Conservation (phyloP, 2,113 vertebrate species). For the Nerophis ophidion region DNA sequence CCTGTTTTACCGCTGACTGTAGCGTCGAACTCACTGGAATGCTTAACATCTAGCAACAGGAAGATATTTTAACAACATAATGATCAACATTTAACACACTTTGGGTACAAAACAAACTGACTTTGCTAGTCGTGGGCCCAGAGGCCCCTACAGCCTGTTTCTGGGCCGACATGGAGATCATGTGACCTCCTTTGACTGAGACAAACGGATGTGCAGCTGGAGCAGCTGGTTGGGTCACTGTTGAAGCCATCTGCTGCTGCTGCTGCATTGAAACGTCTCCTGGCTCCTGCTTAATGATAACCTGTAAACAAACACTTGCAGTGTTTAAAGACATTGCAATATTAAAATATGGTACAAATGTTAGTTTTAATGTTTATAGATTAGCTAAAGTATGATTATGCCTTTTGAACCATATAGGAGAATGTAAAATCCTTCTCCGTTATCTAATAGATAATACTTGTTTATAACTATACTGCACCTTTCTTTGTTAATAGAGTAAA, state of each 20-base stretch:
- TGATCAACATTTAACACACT: not conserved
- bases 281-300: constrained; percentile 97
- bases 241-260: constrained; percentile 67
- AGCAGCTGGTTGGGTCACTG: constrained; percentile 58
- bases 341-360: not conserved
- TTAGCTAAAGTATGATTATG: not conserved
- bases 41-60: constrained; percentile 80
- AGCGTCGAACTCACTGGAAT: constrained; percentile 86
- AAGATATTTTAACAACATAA: not conserved
- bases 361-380: not conserved
- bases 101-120: constrained; percentile 33
- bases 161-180: constrained; percentile 92
- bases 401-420: not conserved
- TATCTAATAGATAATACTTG: no score
- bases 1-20: constrained; percentile 89
- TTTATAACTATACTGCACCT: no score
- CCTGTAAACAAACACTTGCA: constrained; percentile 65
- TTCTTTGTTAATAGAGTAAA: no score
- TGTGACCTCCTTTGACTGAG: constrained; percentile 90
- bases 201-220: constrained; percentile 85
- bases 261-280: constrained; percentile 77
- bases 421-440: not conserved
- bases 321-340: not conserved
- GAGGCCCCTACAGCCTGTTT: constrained; percentile 75
- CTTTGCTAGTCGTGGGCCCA: constrained; percentile 79